Conservation (phyloP, 2,797 vertebrate genomes). For the Poecilia velifera region DNA sequence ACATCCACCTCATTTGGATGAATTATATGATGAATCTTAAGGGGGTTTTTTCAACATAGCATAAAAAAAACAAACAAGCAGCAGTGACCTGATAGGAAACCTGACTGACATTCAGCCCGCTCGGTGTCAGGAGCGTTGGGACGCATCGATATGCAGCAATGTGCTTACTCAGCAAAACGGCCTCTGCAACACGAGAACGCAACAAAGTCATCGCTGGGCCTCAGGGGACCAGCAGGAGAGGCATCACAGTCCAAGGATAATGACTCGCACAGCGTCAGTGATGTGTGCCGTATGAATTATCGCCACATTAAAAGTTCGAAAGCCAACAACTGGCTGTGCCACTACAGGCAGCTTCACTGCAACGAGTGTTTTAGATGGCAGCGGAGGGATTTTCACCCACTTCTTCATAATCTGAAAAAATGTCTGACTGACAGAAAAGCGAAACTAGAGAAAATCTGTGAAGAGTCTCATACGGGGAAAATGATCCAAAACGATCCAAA, state of each 20-base stretch:
- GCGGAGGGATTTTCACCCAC: background rate
- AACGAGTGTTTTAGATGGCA: background rate
- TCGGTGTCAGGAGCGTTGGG: conserved; percentile 8
- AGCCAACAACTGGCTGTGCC: background rate
- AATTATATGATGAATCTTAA: background rate
- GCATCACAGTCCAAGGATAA: conserved; percentile 21
- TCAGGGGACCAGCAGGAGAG: conserved; percentile 19
- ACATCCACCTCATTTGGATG: background rate
- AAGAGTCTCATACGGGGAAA: background rate
- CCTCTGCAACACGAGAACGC: conserved; percentile 45
- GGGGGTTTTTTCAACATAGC: background rate
- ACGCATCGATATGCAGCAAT: conserved; percentile 21
- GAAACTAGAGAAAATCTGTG: background rate
- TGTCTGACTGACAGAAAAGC: too few relatives aligned
- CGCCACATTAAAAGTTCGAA: background rate
- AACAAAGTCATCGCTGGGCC: conserved; percentile 46
- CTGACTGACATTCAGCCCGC: conserved; percentile 1
- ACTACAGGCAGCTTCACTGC: background rate
- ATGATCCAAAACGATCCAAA: background rate
- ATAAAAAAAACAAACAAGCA: background rate
- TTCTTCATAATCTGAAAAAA: background rate
- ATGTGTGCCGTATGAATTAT: background rate
- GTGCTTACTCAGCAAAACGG: conserved; percentile 43
- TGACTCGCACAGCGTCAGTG: conserved; percentile 4
- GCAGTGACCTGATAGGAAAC: background rate